phyloP scores from a whole-genome alignment of 1,140 invertebrate species.

The Drosophila quadrilineata region DNA sequence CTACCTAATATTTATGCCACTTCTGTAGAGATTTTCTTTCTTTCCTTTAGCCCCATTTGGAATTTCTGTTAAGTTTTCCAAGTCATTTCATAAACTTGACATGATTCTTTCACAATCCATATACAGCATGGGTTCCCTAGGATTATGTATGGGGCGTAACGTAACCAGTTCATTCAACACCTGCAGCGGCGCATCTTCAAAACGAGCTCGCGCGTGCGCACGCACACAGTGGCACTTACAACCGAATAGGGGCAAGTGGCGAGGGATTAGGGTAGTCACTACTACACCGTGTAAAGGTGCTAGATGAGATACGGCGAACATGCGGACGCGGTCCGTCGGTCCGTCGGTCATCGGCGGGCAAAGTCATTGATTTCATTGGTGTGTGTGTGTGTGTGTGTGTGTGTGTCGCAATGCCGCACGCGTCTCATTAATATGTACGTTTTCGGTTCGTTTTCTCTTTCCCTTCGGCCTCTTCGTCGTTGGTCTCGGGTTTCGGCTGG shows the following conservation, averaged over 20 bases:
- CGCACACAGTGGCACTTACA: conserved; percentile 34
- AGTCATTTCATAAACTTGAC: too few species aligned
- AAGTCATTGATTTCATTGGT: conserved; percentile 52
- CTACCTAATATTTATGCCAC: too few species aligned
- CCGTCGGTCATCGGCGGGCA: conserved; percentile 25
- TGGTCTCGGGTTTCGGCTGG: not conserved
- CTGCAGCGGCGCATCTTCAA: conserved; percentile 51
- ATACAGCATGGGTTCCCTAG: conserved; percentile 5
- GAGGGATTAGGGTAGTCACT: conserved; percentile 28
- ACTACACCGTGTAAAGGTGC: conserved; percentile 10
- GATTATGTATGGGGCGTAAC: conserved; percentile 56
- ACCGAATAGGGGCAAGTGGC: not conserved
- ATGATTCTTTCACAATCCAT: too few species aligned
- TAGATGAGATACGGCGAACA: conserved; percentile 27
- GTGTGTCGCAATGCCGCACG: conserved; percentile 24
- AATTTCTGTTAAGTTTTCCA: too few species aligned
- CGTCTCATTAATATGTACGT: conserved; percentile 61
- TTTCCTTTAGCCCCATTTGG: too few species aligned
- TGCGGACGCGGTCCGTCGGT: too few species aligned
- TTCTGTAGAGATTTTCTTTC: too few species aligned
- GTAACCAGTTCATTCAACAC: conserved; percentile 67
- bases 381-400: not conserved
- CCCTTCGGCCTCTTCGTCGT: not conserved
- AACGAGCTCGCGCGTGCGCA: conserved; percentile 55
- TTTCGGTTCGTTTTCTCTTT: conserved; percentile 2